Conservation (phyloP, 2,113 vertebrate species). For the Haplochromis vanheusdeni region DNA sequence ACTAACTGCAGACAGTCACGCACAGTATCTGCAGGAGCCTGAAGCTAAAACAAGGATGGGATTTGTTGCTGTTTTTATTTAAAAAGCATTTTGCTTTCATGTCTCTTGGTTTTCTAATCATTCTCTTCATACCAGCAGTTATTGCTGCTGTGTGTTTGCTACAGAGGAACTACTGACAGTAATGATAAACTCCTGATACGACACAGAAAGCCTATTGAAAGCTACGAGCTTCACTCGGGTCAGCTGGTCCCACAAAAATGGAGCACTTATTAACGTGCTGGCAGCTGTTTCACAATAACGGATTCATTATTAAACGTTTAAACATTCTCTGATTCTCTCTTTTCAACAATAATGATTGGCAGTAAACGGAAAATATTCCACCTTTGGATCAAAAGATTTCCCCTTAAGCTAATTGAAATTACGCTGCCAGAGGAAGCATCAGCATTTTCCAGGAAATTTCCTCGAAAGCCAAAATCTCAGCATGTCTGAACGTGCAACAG, state of each 20-base stretch:
- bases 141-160: neutral
- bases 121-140: neutral
- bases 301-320: neutral
- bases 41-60: neutral
- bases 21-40: neutral
- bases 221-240: neutral
- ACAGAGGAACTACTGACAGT: neutral
- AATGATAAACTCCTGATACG: neutral
- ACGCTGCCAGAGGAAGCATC: neutral
- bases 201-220: neutral
- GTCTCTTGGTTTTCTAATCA: neutral
- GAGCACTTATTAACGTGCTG: neutral
- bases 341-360: neutral
- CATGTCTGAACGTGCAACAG: neutral
- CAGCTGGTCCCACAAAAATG: neutral
- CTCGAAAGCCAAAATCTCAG: neutral
- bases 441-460: accelerated
- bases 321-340: neutral
- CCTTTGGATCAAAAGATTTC: neutral
- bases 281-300: neutral
- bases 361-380: neutral
- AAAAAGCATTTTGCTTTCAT: neutral
- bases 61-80: neutral
- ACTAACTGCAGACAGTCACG: neutral
- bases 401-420: neutral